Base-by-base conservation (phyloP, 2,888 invertebrate genomes). In the Tetanocera ferruginea region DNA sequence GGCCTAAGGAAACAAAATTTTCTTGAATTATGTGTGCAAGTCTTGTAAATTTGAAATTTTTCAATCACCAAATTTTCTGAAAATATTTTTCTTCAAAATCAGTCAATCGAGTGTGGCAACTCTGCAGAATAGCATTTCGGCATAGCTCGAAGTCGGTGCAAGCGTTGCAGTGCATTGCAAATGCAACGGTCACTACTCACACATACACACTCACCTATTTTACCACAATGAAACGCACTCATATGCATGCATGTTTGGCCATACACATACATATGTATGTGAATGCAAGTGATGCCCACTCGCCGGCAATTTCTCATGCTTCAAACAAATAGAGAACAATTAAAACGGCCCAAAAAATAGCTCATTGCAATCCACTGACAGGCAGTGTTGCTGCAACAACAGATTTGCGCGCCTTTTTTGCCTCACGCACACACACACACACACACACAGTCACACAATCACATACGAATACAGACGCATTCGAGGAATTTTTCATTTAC, bases 141-240 rank as follows among this genome's bases (percentile, higher is more conserved):
- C 23, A 25, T 23, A 6, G 19, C 25, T 66, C 66, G 37, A 2
- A 2, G n/a, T 17, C 51, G 19, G 5, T 34, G 52, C 17, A 55
- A 28, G 70, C 52, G 70, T 52, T 70, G 70, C 70, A 23, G 52
- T 70, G 52, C 70, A 51, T 25, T 51, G 23, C 49, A 49, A 74
- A 37, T 62, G 64, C 64, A 31, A 51, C 9, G 43, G 52, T 51
- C 25, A 37, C 14, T 17, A 34, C 51, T 51, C 28, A 31, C 49
- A 25, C 62, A 43, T 8, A 37, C 37, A 5, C n/a, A 52, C 70
- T 28, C 28, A 14, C 55, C 25, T 55, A 34, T 57, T 57, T 3
- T 9, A 19, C 55, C 57, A 55, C 31, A 49, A 49, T 0, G 2
- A 23, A 17, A 73, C 57, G 5, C 60, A 28, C 62, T 6, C 49